phyloP scores from a whole-genome alignment of 2,888 invertebrate species.

The Epirrhoe alternata region DNA sequence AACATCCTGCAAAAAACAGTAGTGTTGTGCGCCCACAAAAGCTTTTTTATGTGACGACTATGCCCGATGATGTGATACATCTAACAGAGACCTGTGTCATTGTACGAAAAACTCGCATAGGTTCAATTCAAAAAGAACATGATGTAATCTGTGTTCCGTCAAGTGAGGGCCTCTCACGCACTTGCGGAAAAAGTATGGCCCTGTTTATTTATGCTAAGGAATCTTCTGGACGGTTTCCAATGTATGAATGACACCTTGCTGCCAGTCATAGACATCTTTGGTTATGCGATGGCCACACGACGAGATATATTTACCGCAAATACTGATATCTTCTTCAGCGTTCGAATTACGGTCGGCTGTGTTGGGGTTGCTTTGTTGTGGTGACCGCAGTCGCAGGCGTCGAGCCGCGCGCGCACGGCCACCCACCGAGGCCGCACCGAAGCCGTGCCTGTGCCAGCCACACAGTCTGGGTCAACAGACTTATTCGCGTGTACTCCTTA shows the following conservation, averaged over 20 bases:
- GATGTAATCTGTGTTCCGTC: constrained; percentile 21
- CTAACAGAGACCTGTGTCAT: constrained; percentile 13
- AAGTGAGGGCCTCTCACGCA: constrained; percentile 34
- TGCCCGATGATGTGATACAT: constrained; percentile 15
- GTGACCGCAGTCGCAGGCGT: constrained; percentile 78
- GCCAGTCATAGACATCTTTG: constrained; percentile 54
- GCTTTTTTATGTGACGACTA: constrained; percentile 10
- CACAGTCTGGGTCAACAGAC: constrained; percentile 79
- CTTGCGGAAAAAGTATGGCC: constrained; percentile 43
- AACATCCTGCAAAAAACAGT: constrained; percentile 1
- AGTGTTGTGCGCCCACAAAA: constrained; percentile 3
- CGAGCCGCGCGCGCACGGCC: constrained; percentile 77
- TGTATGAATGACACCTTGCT: constrained; percentile 61
- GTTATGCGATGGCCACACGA: constrained; percentile 67
- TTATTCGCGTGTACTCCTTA: constrained; percentile 82
- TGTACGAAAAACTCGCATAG: constrained; percentile 13
- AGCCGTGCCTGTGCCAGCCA: constrained; percentile 72
- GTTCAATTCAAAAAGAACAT: constrained; percentile 11
- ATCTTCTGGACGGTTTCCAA: constrained; percentile 76
- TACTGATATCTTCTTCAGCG: constrained; percentile 77
- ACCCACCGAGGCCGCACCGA: constrained; percentile 69
- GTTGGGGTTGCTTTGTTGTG: constrained; percentile 70
- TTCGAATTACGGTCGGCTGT: constrained; percentile 76
- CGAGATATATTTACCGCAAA: constrained; percentile 77
- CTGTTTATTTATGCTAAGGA: constrained; percentile 51